These are phyloP conservation scores for Notocelia uddmanniana DNA, from an alignment of 2,888 invertebrate genomes.

Conservation along the genomic window DNA sequence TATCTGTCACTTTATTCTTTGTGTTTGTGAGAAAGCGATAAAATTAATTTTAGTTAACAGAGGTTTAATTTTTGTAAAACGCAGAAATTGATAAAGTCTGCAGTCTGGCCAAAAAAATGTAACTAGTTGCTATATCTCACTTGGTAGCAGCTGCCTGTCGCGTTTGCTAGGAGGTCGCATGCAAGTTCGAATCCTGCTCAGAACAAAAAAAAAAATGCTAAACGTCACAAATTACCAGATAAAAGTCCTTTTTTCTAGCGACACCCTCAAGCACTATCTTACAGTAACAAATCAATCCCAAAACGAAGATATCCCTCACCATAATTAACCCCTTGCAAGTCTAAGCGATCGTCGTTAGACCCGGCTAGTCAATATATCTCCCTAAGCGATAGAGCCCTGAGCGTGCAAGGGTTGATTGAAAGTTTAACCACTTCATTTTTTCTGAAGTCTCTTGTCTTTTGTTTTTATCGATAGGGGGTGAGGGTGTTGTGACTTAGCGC, in stretches of 20 bases:
- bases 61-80: too few species aligned
- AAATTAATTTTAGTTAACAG: too few species aligned
- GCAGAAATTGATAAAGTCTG: too few species aligned
- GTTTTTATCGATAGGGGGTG: constrained; percentile 21
- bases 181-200: too few species aligned
- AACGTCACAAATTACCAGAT: background rate
- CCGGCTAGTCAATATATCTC: constrained; percentile 20
- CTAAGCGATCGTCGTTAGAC: constrained; percentile 31
- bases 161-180: too few species aligned
- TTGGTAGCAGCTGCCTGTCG: too few species aligned
- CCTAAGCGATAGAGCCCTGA: constrained; percentile 2
- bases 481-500: constrained; percentile 21
- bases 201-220: background rate
- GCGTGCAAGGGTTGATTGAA: constrained; percentile 4
- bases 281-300: background rate
- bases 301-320: background rate
- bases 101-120: too few species aligned
- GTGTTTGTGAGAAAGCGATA: too few species aligned
- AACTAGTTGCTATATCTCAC: too few species aligned
- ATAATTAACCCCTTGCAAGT: constrained; percentile 28
- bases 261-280: background rate
- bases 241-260: background rate
- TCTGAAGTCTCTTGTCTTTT: constrained; percentile 18
- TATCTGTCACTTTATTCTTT: too few species aligned
- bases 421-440: constrained; percentile 30